Evolutionary conservation across 2,888 invertebrate genomes (phyloP), one percentile per base, ranked within the genome.

Genomic region (Acleris literana): DNA sequence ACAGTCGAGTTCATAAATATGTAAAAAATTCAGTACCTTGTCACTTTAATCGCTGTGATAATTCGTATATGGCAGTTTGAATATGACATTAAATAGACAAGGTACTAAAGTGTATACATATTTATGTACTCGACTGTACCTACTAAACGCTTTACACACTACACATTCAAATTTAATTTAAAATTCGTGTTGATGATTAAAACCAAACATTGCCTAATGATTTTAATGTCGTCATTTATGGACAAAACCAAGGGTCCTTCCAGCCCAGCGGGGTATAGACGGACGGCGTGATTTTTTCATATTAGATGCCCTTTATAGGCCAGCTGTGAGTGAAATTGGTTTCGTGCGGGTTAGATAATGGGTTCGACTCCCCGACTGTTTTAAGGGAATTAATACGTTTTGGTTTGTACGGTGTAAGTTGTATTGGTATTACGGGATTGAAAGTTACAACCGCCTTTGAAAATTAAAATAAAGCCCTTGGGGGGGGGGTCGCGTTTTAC

Each of bases 251-350:
- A 77, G 77, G 82, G 79, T 66, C 79, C 81, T 49, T 49, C 16
- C 76, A 79, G 76, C 56, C 88, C 90, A 83, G 87, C 88, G 85
- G 89, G 89, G 80, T 72, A 69, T 64, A 71, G 51, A 63, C 61
- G 75, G 74, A 74, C 78, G 76, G 72, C 70, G 74, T 74, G 75
- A 70, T 77, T 82, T 84, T 86, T 84, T 79, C 73, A 75, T 70
- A 76, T 79, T 77, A 74, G 73, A 87, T 85, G 83, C 80, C 82
- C 84, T 81, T 86, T 88, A 85, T 82, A 69, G 74, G 72, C 88
- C 86, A 89, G 86, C 89, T 90, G 90, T 88, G 90, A 88, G 84
- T 86, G 76, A 80, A 88, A 90, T 90, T 87, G 88, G 85, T 81
- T 82, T 85, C 90, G 78, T 84, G 87, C 85, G 74, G 86, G 74